Evolutionary conservation across 2,113 vertebrate species (phyloP), one percentile per base, ranked within the genome.

Genomic region (Anguilla japonica): DNA sequence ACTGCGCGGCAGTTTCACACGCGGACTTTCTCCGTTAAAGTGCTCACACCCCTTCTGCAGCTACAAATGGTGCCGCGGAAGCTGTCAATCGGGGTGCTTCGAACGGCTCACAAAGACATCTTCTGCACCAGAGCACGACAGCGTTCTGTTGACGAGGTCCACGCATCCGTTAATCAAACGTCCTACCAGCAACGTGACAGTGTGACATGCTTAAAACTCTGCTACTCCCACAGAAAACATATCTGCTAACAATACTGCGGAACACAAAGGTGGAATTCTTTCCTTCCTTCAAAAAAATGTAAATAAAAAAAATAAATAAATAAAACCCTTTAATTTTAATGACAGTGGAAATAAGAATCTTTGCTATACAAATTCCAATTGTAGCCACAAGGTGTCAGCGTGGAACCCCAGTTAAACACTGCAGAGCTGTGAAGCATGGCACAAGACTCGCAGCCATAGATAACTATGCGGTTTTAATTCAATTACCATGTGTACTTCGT

Each of bases 341-440:
- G 60, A 26, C 7, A 67, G 22, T 67, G 60, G 4, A 22, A 67
- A 5, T 67, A 43, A 41, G 29, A 82, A 53, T 20, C 79, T 22
- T 41, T 20, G 41, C 14, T 34, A 11, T 29, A 4, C 15, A 41
- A 84, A 34, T 46, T 86, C 85, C 56, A 50, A 5, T 41, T 85
- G 71, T 26, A 22, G 57, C 92, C 93, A 93, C 91, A 90, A 93
- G 91, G 90, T 92, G 91, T 91, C 93, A 41, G 86, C 87, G 86
- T 39, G 80, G 82, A 63, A 6, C 79, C 79, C 43, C 53, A 85
- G 18, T 85, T 82, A 14, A 63, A 1, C 22, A 34, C n/a, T 75
- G 71, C n/a, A 2, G 79, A 41, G 29, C 75, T 50, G 29, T 34
- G 41, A 41, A 41, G 20, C 39, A 6, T 29, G 18, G 46, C 71